Conservation (phyloP, 2,113 vertebrate genomes). For the Eolophus roseicapilla region DNA sequence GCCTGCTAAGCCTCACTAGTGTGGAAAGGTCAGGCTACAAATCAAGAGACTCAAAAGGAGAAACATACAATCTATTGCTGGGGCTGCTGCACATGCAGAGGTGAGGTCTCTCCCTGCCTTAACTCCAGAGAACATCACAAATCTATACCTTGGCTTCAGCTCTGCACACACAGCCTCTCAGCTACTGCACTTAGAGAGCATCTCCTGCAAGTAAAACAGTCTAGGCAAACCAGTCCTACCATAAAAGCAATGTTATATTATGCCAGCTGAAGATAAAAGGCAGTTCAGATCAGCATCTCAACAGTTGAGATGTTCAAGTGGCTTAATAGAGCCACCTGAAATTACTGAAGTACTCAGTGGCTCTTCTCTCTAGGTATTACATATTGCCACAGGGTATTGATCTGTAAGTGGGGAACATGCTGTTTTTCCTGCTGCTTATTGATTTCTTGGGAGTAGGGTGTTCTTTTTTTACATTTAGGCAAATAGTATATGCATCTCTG, state of each 20-base stretch:
- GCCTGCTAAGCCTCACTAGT: background rate
- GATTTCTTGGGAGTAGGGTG: background rate
- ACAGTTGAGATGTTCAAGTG: background rate
- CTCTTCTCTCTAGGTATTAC: background rate
- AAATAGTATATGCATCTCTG: rapidly evolving
- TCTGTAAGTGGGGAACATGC: background rate
- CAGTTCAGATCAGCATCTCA: background rate
- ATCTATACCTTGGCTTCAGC: background rate
- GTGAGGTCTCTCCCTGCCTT: background rate
- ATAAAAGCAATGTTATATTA: background rate
- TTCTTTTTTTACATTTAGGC: background rate
- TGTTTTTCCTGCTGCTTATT: background rate
- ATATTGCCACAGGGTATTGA: background rate
- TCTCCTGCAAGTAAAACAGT: background rate
- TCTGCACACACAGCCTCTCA: background rate
- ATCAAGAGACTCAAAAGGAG: background rate
- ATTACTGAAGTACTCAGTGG: background rate
- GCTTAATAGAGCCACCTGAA: background rate
- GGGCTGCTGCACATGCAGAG: background rate
- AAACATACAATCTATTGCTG: background rate
- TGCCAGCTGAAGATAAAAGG: background rate
- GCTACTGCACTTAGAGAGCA: rapidly evolving
- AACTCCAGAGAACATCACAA: background rate
- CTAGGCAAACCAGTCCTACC: background rate
- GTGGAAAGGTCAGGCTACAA: slow-evolving; percentile 5